phyloP scores from a whole-genome alignment of 2,113 vertebrate genomes.

The Alosa alosa region DNA sequence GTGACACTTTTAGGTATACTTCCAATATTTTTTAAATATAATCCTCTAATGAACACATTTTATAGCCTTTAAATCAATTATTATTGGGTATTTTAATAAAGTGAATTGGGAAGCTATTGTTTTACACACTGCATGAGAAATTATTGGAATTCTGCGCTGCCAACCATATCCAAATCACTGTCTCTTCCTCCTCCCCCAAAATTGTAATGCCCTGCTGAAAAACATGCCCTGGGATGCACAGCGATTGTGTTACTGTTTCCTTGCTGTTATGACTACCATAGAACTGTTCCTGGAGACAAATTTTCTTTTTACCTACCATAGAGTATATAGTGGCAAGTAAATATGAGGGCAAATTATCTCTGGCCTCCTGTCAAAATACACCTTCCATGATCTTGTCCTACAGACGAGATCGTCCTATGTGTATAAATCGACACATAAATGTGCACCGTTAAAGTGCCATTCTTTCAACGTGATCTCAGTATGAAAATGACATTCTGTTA shows the following conservation, averaged over 20 bases:
- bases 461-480: slow-evolving; percentile 23
- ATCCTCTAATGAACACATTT: slow-evolving; percentile 99
- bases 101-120: slow-evolving; percentile 87
- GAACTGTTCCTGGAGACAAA: neutral
- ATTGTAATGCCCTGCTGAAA: slow-evolving; percentile 18
- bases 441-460: slow-evolving; percentile 27
- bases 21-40: slow-evolving; percentile 99
- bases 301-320: neutral
- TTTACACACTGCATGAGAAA: slow-evolving; percentile 82
- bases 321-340: neutral
- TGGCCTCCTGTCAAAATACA: neutral
- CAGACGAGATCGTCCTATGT: neutral
- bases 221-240: neutral
- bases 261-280: slow-evolving; percentile 14
- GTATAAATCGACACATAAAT: slow-evolving; percentile 26
- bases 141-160: slow-evolving; percentile 83
- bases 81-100: slow-evolving; percentile 98
- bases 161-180: slow-evolving; percentile 68
- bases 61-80: slow-evolving; percentile 99
- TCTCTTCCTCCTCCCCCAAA: slow-evolving; percentile 32
- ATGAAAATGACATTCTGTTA: slow-evolving; percentile 16
- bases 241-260: neutral
- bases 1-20: slow-evolving; percentile 99
- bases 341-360: neutral
- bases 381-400: neutral